phyloP scores from a whole-genome alignment of 2,888 invertebrate species.

The Drosophila hawaiiensis region DNA sequence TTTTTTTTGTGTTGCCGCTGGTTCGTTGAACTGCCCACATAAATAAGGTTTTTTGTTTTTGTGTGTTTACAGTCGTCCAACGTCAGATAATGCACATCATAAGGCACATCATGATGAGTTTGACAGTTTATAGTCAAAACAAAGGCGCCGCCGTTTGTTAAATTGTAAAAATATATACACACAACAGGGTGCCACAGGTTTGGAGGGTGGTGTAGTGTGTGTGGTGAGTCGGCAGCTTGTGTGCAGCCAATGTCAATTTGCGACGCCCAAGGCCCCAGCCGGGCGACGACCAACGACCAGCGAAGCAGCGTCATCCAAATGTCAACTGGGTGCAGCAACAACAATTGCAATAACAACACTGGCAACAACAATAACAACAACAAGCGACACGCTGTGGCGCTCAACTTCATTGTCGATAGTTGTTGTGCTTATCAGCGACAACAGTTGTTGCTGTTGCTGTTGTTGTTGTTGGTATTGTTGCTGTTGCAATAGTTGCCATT shows the following conservation, averaged over 20 bases:
- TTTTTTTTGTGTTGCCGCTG: conserved; percentile 9
- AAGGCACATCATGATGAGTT: conserved; percentile 61
- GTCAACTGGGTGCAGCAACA: conserved; percentile 73
- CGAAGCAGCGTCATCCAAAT: conserved; percentile 57
- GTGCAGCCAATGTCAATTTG: conserved; percentile 73
- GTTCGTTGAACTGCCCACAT: conserved; percentile 46
- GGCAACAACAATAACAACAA: conserved; percentile 2
- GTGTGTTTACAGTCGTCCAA: conserved; percentile 12
- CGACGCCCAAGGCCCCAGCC: conserved; percentile 62
- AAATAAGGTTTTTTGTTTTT: background rate
- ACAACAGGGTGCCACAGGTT: background rate
- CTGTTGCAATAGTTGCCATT: conserved; percentile 15
- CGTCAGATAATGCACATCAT: conserved; percentile 46
- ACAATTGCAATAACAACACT: conserved; percentile 13
- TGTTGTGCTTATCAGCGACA: conserved; percentile 62
- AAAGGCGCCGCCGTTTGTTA: conserved; percentile 77
- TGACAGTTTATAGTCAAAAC: conserved; percentile 72
- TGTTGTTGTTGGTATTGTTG: conserved; percentile 27
- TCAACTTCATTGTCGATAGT: conserved; percentile 67
- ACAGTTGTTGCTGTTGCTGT: conserved; percentile 36
- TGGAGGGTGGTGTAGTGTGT: conserved; percentile 5
- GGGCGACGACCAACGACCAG: conserved; percentile 34
- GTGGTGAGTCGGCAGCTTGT: conserved; percentile 30
- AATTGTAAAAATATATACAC: conserved; percentile 33
- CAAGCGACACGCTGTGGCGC: conserved; percentile 49